A percentile compares a stretch with the other conserved stretches of the same genome.
These are phyloP conservation scores for Cataglyphis rosenhaueri DNA, from an alignment of 2,888 invertebrate species.

Conservation along the genomic window DNA sequence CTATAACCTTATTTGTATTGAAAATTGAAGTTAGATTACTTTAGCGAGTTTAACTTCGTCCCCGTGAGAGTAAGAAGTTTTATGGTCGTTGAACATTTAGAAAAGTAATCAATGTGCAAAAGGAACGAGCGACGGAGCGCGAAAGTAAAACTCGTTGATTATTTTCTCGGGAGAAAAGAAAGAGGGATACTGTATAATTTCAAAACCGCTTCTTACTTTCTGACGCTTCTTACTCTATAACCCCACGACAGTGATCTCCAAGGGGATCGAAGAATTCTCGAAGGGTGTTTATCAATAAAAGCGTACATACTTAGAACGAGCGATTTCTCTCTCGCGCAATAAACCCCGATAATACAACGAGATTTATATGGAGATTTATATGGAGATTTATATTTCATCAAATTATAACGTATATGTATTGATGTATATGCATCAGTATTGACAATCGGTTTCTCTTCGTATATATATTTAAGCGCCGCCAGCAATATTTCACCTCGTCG, in stretches of 20 bases:
- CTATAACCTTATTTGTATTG: constrained; percentile 6
- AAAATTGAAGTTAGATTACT: constrained; percentile 31
- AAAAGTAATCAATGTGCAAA: constrained; percentile 29
- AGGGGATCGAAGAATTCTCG: background rate
- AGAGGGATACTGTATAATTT: background rate
- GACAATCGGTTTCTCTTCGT: constrained; percentile 36
- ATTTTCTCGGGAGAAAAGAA: background rate
- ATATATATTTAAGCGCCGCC: constrained; percentile 11
- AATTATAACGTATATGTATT: background rate
- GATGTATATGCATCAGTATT: background rate
- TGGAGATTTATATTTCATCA: background rate
- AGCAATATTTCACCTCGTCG: background rate
- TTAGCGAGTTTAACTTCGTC: background rate
- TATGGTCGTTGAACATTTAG: constrained; percentile 12
- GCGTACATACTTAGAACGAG: background rate
- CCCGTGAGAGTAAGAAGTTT: constrained; percentile 12
- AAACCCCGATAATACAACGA: constrained; percentile 15
- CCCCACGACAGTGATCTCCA: background rate
- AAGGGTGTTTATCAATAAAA: constrained; percentile 15
- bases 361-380: constrained; percentile 5
- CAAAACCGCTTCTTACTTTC: background rate
- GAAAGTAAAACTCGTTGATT: constrained; percentile 29
- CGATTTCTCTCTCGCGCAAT: constrained; percentile 36
- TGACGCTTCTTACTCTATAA: background rate
- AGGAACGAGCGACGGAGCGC: background rate